Evolutionary conservation across 2,797 vertebrate species (phyloP), one percentile per base, ranked within the genome.

Genomic region (Antrozous pallidus): DNA sequence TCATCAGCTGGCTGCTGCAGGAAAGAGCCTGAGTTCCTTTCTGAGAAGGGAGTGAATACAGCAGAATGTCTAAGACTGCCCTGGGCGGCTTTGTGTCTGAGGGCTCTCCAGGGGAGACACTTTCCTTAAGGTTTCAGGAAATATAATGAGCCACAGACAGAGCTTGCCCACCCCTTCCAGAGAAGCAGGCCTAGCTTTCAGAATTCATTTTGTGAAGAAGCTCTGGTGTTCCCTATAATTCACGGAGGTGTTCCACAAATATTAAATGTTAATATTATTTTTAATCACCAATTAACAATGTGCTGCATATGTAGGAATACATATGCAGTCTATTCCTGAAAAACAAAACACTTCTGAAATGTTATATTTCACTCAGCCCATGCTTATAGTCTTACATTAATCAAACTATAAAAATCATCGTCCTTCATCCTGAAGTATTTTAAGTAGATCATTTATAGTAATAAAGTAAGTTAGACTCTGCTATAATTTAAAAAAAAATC

Each of bases 391-490:
- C 16, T 92, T 69, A 84, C 11, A 84, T 73, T 86, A 38, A 33
- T 61, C 20, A 38, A 14, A n/a, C 51, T 71, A 36, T 75, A 54
- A 58, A 90, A 92, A 90, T 40, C 11, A 88, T 47, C 82, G 56
- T 85, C 6, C 5, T 71, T 95, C 38, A 89, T 33, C n/a, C 28
- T 69, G 16, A 93, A 67, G 3, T 71, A 70, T 95, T 90, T 90
- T 83, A 82, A 85, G 17, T 70, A 83, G 14, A 73, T 80, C 28
- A 77, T 58, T 89, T 78, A 16, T 63, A 78, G 45, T 7, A 74
- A 54, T 77, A 88, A 84, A 93, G 69, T 79, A 89, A 81, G 70
- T 93, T 78, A 16, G 3, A 70, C 8, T 14, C 89, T 0, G 33
- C 8, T 80, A 3, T 73, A 75, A 67, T n/a, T 73, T 54, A n/a